Percentiles rank a stretch among this genome's conserved stretches.
These are phyloP conservation scores for Camponotus vicinus DNA, from an alignment of 1,140 invertebrate genomes.

Conservation along the genomic window DNA sequence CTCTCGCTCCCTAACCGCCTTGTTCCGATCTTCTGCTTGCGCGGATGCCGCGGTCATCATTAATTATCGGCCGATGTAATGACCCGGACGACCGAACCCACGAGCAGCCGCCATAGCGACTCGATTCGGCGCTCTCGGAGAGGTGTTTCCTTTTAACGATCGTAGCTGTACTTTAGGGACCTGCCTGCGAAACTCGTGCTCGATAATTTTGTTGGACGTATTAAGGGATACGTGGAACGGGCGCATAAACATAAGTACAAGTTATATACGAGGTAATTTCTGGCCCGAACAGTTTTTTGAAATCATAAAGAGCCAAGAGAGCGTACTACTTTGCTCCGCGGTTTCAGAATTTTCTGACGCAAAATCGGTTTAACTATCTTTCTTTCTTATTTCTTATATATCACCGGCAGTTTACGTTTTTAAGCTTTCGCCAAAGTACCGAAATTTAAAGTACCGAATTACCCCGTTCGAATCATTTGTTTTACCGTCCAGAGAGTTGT, in stretches of 20 bases:
- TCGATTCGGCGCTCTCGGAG: slow-evolving; percentile 62
- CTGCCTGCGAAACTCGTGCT: slow-evolving; percentile 64
- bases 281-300: slow-evolving; percentile 64
- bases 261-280: slow-evolving; percentile 66
- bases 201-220: slow-evolving; percentile 73
- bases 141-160: slow-evolving; percentile 72
- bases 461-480: background rate
- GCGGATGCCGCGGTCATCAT: slow-evolving; percentile 70
- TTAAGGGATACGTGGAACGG: slow-evolving; percentile 61
- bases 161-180: slow-evolving; percentile 62
- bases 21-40: slow-evolving; percentile 48
- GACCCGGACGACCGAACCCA: slow-evolving; percentile 73
- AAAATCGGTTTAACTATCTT: slow-evolving; percentile 1
- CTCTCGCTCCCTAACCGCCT: slow-evolving; percentile 5
- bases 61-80: slow-evolving; percentile 78
- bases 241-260: slow-evolving; percentile 67
- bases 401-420: background rate
- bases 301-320: slow-evolving; percentile 53
- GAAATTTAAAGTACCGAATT: background rate
- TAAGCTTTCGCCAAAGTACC: background rate
- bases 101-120: slow-evolving; percentile 69
- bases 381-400: background rate
- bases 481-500: background rate
- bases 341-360: slow-evolving; percentile 27
- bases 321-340: slow-evolving; percentile 6